Base-by-base conservation (phyloP, 2,113 vertebrate species). In the Neopipo cinnamomea region DNA sequence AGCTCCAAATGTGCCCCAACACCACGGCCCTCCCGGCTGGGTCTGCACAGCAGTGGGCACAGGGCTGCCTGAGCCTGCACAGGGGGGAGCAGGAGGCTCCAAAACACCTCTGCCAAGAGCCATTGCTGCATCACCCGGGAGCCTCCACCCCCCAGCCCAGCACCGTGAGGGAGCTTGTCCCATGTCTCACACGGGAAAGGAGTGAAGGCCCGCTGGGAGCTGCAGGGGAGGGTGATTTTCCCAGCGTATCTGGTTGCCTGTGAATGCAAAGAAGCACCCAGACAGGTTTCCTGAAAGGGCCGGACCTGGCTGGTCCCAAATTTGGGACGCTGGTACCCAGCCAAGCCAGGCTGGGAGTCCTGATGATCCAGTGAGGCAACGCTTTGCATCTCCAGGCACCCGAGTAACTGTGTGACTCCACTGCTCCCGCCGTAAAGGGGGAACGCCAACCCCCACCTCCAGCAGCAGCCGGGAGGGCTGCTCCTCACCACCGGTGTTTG, bases 21-120 rank as follows among this genome's bases (percentile, higher is more conserved):
- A 39, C 47, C 14, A 3, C 0, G 1, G 33, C 31, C 31, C 25
- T 53, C n/a, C 28, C 0, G 2, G 35, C 21, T 0, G 0, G 56
- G 35, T 41, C 49, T 71, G 71, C 16, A 11, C 0, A 5, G 49
- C 10, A 2, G 35, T 4, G 13, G 77, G 63, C 21, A 3, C 30
- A 25, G 66, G 16, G 52, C 30, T 25, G 23, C 58, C 0, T 59
- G n/a, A 66, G 19, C 68, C 61, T 30, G 67, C 79, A 5, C 5
- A 1, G 15, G 52, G 22, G 28, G 37, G 50, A 28, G 58, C 62
- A 18, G 76, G 37, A 89, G 52, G 50, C 63, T 77, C 63, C 2
- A 0, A 41, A 83, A 56, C 2, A 0, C 58, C 21, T 41, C 47
- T 61, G 46, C 59, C 44, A 37, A 30, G 47, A 47, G 14, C 44